These are phyloP conservation scores for Alouatta palliata DNA, from an alignment of 2,113 vertebrate genomes.

Conservation along the genomic window DNA sequence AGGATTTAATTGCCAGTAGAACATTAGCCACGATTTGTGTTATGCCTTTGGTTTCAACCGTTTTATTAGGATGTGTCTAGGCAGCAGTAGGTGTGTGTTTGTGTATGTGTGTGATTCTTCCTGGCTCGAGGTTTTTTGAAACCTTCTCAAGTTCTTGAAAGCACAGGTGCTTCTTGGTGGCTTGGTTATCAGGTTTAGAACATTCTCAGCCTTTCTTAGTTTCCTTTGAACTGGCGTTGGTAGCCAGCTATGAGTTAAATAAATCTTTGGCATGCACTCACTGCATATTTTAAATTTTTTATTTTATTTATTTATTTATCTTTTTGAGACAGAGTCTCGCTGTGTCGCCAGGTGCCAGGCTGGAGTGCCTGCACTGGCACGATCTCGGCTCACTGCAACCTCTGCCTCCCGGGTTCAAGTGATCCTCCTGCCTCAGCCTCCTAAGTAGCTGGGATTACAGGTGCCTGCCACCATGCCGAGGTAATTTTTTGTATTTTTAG, in stretches of 20 bases:
- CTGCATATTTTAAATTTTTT: neutral
- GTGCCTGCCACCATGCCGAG: no score
- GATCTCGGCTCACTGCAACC: no score
- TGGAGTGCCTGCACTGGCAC: no score
- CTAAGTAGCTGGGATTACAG: no score
- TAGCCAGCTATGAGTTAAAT: neutral
- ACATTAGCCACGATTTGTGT: neutral
- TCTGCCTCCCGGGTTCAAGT: no score
- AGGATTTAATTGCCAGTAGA: neutral
- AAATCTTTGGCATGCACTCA: neutral
- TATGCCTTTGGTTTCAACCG: neutral
- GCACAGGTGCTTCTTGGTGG: neutral
- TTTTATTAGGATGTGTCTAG: neutral
- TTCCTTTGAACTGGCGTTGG: neutral
- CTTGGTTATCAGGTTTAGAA: neutral
- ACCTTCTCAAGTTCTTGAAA: neutral
- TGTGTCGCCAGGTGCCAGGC: no score
- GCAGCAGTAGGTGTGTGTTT: neutral
- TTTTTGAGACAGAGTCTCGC: no score
- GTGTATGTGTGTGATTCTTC: neutral
- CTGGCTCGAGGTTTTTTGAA: neutral
- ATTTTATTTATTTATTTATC: no score
- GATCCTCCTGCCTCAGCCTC: no score
- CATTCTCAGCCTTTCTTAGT: neutral
- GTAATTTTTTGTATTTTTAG: no score